Base-by-base conservation (phyloP, 2,113 vertebrate species). In the Sebastes fasciatus region DNA sequence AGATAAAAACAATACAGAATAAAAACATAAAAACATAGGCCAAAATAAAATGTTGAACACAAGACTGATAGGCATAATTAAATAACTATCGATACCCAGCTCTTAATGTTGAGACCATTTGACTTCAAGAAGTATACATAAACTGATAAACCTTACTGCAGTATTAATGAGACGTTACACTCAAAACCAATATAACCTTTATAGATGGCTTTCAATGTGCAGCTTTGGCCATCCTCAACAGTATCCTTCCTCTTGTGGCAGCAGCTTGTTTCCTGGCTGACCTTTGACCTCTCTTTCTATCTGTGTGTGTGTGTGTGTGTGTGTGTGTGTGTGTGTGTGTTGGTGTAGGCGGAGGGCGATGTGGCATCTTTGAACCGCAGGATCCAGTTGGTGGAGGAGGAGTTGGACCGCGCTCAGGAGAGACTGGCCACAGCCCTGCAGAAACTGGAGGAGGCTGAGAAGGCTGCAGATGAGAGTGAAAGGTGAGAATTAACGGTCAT, bases 351-450 rank as follows among this genome's bases (percentile, higher is more conserved):
- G 0, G 98, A 99, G 89, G 96, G 96, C 0, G 98, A 99, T 63
- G 98, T 99, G 86, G 97, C 97, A 0, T 97, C 96, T 12, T 94
- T 99, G 87, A 99, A 99, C 86, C 96, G 98, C 51, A 96, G 98
- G 46, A 98, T 99, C 95, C 98, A 99, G 93, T 96, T 99, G 2
- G 97, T 99, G 85, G 98, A 99, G 93, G 98, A 99, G 89, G 98
- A 99, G 94, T 0, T 99, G 96, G 98, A 99, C 91, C 95, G 97
- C 0, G 97, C 98, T 80, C 98, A 99, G 77, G 98, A 99, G 57
- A 96, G 98, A 40, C 95, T 99, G 94, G 95, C 96, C 92, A 98
- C 97, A 0, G 97, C 98, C 57, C 94, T 99, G 88, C 98, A 98
- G 95, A 99, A 98, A 76, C 96, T 99, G 84, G 98, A 99, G 91